Percentiles rank a stretch among this genome's conserved stretches.
These are phyloP conservation scores for Phania funesta DNA, from an alignment of 2,888 invertebrate species.

Conservation along the genomic window DNA sequence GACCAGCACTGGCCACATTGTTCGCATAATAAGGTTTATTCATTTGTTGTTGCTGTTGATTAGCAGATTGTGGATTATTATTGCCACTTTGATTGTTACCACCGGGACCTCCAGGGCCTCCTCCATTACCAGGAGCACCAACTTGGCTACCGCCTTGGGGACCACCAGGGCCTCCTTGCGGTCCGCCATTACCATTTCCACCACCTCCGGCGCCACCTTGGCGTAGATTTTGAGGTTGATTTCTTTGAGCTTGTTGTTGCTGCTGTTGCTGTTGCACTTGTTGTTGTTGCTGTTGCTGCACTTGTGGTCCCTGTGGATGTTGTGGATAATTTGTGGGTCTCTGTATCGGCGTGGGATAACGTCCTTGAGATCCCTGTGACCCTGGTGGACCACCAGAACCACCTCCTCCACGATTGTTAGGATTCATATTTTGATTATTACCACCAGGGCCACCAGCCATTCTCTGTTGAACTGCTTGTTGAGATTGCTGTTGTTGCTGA, in stretches of 20 bases:
- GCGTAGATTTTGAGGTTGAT: conserved; percentile 73
- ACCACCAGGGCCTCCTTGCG: conserved; percentile 68
- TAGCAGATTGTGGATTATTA: conserved; percentile 67
- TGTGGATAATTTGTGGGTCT: conserved; percentile 80
- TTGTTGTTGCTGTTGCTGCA: conserved; percentile 71
- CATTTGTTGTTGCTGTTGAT: conserved; percentile 72
- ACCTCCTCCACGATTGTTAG: conserved; percentile 68
- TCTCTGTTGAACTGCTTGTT: conserved; percentile 71
- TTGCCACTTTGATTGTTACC: conserved; percentile 72
- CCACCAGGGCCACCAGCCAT: conserved; percentile 70
- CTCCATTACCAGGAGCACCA: conserved; percentile 67
- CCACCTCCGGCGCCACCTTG: conserved; percentile 72
- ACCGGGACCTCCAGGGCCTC: conserved; percentile 71
- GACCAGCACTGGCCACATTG: conserved; percentile 72
- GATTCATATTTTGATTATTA: conserved; percentile 72
- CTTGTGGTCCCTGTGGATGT: conserved; percentile 74
- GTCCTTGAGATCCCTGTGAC: conserved; percentile 74
- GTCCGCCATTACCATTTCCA: conserved; percentile 66
- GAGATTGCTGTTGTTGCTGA: conserved; percentile 70
- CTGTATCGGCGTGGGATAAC: conserved; percentile 80
- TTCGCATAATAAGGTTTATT: conserved; percentile 79
- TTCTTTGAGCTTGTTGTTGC: conserved; percentile 72
- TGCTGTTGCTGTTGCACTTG: conserved; percentile 73
- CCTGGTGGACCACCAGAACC: conserved; percentile 74
- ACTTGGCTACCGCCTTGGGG: conserved; percentile 67